Evolutionary conservation across 2,797 vertebrate species (phyloP).

Genomic region (Pteronotus mesoamericanus): DNA sequence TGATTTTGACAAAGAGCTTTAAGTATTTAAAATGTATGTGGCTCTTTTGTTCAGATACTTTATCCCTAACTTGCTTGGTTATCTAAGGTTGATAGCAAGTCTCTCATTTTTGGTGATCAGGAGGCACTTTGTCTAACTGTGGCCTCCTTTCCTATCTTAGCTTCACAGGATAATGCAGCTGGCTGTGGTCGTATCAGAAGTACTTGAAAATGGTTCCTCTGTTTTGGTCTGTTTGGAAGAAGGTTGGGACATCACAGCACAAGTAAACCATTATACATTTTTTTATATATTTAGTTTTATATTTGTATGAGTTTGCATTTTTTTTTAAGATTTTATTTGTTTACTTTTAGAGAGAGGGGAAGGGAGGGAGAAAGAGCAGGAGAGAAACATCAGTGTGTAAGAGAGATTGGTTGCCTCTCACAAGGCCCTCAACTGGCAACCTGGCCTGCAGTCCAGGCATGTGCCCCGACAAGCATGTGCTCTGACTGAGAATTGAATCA

Average conservation of each 20-base stretch:
- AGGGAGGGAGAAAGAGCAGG: no score
- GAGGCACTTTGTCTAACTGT: not conserved
- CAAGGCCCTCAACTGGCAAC: no score
- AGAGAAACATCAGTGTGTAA: no score
- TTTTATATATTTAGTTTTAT: slow-evolving; percentile 28
- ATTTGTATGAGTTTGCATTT: slow-evolving; percentile 40
- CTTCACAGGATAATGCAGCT: slow-evolving; percentile 96
- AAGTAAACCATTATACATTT: slow-evolving; percentile 84
- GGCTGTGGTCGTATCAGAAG: slow-evolving; percentile 91
- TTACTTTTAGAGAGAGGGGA: no score
- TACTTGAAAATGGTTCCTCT: slow-evolving; percentile 96
- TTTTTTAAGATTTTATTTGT: no score
- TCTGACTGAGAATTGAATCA: no score
- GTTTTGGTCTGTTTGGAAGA: slow-evolving; percentile 97
- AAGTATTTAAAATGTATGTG: not conserved
- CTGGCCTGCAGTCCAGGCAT: no score
- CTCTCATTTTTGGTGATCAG: not conserved
- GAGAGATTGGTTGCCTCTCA: no score
- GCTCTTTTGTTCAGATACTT: not conserved
- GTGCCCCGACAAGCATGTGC: no score
- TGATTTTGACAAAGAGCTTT: slow-evolving; percentile 23
- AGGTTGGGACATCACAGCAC: slow-evolving; percentile 97
- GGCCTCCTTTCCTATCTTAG: slow-evolving; percentile 79
- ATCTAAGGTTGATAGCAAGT: not conserved
- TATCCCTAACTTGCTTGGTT: not conserved